Percentiles rank a stretch among this genome's conserved stretches.
phyloP scores from a whole-genome alignment of 2,113 vertebrate genomes.

The Nematolebias whitei region DNA sequence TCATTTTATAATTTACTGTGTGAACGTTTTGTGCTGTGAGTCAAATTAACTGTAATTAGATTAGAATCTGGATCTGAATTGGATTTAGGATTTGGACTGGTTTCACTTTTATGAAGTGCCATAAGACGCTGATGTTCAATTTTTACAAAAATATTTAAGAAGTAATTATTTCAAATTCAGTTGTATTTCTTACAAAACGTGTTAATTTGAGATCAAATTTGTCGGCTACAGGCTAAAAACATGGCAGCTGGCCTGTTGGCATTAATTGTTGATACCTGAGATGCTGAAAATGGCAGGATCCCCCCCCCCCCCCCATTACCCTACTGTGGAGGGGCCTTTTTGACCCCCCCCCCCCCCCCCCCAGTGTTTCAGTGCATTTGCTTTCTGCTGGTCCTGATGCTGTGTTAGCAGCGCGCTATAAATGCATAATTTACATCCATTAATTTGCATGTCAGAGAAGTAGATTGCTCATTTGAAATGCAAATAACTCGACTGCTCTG shows the following conservation, averaged over 20 bases:
- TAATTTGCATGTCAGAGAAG: slow-evolving; percentile 79
- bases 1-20: too few species aligned
- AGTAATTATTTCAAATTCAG: too few species aligned
- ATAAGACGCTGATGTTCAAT: too few species aligned
- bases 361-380: slow-evolving; percentile 12
- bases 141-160: too few species aligned
- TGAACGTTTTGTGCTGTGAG: too few species aligned
- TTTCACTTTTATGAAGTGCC: too few species aligned
- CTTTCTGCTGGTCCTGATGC: slow-evolving; percentile 34
- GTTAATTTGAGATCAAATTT: too few species aligned
- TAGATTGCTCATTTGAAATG: slow-evolving; percentile 78
- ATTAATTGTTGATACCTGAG: neutral
- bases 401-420: slow-evolving; percentile 55
- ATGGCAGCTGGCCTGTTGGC: neutral
- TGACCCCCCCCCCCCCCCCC: neutral
- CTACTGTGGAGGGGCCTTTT: slow-evolving; percentile 18
- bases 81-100: too few species aligned
- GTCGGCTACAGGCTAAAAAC: neutral
- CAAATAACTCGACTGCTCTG: slow-evolving; percentile 74
- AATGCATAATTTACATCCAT: slow-evolving; percentile 77
- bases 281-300: slow-evolving; percentile 20
- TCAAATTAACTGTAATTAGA: too few species aligned
- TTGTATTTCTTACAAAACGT: too few species aligned
- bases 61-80: too few species aligned
- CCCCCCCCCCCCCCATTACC: neutral